These are phyloP conservation scores for Parotia lawesii DNA, from an alignment of 2,113 vertebrate genomes.

Conservation along the genomic window DNA sequence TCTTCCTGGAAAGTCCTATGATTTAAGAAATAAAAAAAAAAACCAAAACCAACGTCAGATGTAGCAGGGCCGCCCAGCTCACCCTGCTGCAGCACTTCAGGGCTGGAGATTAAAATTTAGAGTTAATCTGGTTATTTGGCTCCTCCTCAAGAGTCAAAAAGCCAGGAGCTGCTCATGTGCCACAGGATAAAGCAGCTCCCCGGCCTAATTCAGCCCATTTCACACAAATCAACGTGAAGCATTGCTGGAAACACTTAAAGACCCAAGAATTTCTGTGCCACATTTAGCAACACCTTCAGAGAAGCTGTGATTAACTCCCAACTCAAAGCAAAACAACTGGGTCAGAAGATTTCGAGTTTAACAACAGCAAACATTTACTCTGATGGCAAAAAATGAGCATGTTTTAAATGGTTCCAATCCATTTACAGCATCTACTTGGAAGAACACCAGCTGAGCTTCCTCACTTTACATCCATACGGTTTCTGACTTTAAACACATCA, in stretches of 20 bases:
- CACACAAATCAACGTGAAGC: neutral
- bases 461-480: neutral
- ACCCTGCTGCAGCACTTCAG: neutral
- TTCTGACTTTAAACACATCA: neutral
- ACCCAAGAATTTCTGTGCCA: neutral
- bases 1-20: neutral
- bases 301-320: neutral
- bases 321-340: neutral
- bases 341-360: neutral
- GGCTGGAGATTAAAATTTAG: neutral
- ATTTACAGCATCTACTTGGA: neutral
- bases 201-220: neutral
- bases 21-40: neutral
- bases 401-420: neutral
- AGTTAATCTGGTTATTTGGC: conserved; percentile 25
- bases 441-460: neutral
- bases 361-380: neutral
- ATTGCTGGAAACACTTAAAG: neutral
- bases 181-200: neutral
- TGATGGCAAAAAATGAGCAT: neutral
- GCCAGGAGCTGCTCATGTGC: conserved; percentile 2
- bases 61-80: neutral
- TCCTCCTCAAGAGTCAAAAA: conserved; percentile 31
- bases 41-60: neutral
- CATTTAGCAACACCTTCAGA: neutral